Percentiles rank a stretch among this genome's conserved stretches.
phyloP scores from a whole-genome alignment of 35 echinoderm and acorn worm species.

The Ptychodera flava region DNA sequence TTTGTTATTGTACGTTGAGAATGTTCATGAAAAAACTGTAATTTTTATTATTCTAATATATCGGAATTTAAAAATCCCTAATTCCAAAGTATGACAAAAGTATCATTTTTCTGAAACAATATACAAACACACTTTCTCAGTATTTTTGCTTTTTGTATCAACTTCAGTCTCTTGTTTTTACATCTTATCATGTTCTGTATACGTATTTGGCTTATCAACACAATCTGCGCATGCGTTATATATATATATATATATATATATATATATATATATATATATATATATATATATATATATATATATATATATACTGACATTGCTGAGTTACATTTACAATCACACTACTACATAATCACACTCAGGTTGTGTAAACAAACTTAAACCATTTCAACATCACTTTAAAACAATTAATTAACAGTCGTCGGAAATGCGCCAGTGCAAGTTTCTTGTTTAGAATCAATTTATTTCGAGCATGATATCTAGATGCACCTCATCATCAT shows the following conservation, averaged over 20 bases:
- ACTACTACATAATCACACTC: too few relatives aligned
- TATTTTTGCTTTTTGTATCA: too few relatives aligned
- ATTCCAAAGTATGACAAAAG: background rate
- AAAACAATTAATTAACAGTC: too few relatives aligned
- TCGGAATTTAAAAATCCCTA: background rate
- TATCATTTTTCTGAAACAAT: background rate
- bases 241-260: conserved; percentile 7
- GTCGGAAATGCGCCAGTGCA: too few relatives aligned
- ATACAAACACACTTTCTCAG: background rate
- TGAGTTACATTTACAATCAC: too few relatives aligned
- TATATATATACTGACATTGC: too few relatives aligned
- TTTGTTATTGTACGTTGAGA: background rate
- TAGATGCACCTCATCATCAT: too few relatives aligned
- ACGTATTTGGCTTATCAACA: background rate
- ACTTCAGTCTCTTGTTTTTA: background rate
- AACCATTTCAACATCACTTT: too few relatives aligned
- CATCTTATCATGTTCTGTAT: background rate
- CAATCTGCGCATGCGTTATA: too few relatives aligned
- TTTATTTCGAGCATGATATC: too few relatives aligned
- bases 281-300: background rate
- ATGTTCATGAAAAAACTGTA: background rate
- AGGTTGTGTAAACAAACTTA: too few relatives aligned
- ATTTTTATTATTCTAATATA: background rate
- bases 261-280: background rate
- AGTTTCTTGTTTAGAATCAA: too few relatives aligned